Conservation (phyloP, 2,797 vertebrate genomes). For the Sphenopsis melanotis region DNA sequence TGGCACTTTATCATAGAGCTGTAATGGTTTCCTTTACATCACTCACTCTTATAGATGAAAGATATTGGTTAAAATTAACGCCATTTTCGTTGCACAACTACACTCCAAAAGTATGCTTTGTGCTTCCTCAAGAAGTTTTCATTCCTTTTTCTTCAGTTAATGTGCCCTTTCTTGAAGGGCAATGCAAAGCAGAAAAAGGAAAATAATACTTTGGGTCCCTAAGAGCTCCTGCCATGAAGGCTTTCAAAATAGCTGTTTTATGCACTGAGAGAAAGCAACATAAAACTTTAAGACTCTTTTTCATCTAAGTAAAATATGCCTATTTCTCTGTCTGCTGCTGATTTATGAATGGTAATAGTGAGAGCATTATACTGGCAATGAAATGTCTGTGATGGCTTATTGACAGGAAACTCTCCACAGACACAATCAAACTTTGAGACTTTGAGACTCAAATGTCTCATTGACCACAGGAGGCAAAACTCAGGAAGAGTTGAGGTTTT, state of each 20-base stretch:
- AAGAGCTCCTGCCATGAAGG: background rate
- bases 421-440: background rate
- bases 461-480: background rate
- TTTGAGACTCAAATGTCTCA: background rate
- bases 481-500: background rate
- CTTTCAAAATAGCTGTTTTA: slow-evolving; percentile 23
- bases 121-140: background rate
- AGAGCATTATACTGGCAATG: background rate
- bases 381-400: background rate
- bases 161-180: background rate
- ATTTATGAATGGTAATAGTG: background rate
- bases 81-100: background rate
- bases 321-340: slow-evolving; percentile 2
- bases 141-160: background rate
- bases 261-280: background rate
- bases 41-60: background rate
- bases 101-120: background rate
- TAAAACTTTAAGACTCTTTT: slow-evolving; percentile 29
- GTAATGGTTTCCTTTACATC: background rate
- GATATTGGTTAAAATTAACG: background rate
- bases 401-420: background rate
- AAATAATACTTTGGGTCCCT: background rate
- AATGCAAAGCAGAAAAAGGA: background rate
- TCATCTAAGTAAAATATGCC: background rate
- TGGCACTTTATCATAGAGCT: background rate